phyloP scores from a whole-genome alignment of 2,797 vertebrate genomes.

The Poeciliopsis infans region DNA sequence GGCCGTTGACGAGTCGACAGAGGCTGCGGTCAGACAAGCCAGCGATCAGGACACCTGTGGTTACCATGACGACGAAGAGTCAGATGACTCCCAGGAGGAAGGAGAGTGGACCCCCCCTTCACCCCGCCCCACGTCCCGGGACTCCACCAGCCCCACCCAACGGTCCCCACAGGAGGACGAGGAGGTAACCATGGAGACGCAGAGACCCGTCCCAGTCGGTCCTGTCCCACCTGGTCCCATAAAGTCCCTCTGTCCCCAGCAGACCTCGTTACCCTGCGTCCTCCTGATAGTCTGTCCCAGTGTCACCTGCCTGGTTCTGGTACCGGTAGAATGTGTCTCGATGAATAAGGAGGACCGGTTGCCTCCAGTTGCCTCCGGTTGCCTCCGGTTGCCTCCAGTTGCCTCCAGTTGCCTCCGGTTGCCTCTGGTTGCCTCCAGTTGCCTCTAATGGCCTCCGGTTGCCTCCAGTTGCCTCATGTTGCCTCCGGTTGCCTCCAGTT shows the following conservation, averaged over 20 bases:
- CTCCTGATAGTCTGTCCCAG: fast-evolving
- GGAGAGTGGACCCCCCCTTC: constrained; percentile 38
- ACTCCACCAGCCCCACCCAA: constrained; percentile 17
- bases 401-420: too few relatives aligned
- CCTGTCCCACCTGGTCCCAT: neutral
- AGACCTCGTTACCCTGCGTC: neutral
- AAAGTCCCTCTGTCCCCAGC: neutral
- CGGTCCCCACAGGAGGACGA: constrained; percentile 60
- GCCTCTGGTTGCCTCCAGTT: too few relatives aligned
- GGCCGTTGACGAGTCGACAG: constrained; percentile 78
- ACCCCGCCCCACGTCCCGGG: constrained; percentile 28
- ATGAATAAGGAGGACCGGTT: neutral
- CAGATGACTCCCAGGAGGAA: constrained; percentile 20
- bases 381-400: too few relatives aligned
- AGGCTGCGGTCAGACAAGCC: constrained; percentile 76
- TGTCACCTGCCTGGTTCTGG: neutral
- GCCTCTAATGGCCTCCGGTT: too few relatives aligned
- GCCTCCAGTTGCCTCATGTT: too few relatives aligned
- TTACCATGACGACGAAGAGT: constrained; percentile 57
- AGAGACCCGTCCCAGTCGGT: neutral
- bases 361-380: too few relatives aligned
- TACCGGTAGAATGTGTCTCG: fast-evolving
- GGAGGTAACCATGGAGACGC: constrained; percentile 82
- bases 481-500: too few relatives aligned
- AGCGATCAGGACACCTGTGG: constrained; percentile 6